Base-by-base conservation (phyloP, 1,140 invertebrate species). In the Monochamus saltuarius region DNA sequence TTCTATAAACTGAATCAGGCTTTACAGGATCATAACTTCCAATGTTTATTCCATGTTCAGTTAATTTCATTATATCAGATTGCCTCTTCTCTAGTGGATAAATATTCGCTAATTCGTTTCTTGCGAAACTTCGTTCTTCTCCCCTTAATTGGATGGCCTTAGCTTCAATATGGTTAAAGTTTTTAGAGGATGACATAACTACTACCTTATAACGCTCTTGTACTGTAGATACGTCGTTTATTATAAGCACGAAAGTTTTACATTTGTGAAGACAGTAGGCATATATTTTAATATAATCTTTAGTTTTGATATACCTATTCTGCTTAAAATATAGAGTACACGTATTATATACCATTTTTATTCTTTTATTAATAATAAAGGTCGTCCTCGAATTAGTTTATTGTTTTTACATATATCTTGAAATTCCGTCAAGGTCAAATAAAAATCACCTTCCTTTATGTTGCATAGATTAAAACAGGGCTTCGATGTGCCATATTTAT, bases 311-410 rank as follows among this genome's bases (percentile, higher is more conserved):
- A 22, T 54, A 42, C 17, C 38, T 10, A 19, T 54, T 16, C 9
- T 56, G 49, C 34, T 45, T 42, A 22, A 56, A 56, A 56, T 56
- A 43, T 13, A 56, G 13, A 22, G 34, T 56, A 29, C 40, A 56
- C 10, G 40, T 56, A 43, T 56, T 56, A 29, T 43, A 43, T 0
- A 56, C 40, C 1, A 22, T 7, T 13, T n/a, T 11, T 19, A 56
- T 29, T 13, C 43, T 45, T 43, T 43, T 42, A 42, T 42, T 43
- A 1, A 55, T 22, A 3, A 56, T 9, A 7, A 29, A 56, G 4
- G 0, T 13, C 19, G 2, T 57, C 58, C 9, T 11, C 10, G 22
- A 35, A 51, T 2, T 51, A 38, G 36, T 35, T 51, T 38, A 6
- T 17, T 14, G 6, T 51, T 4, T 13, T 37, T 34, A 16, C 10